phyloP scores from a whole-genome alignment of 2,797 vertebrate species.

The Channa striata region DNA sequence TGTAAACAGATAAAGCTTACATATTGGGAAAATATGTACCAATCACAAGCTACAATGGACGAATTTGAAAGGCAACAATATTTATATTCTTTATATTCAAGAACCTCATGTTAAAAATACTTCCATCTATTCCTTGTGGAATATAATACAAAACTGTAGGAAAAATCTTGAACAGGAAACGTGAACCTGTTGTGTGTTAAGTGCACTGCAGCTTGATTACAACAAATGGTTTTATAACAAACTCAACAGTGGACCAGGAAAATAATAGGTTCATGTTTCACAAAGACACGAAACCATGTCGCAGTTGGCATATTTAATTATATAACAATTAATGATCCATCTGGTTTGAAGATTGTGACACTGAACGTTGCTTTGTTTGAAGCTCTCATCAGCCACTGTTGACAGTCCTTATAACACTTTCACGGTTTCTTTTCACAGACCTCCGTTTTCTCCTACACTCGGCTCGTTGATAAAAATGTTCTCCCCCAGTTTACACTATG shows the following conservation, averaged over 20 bases:
- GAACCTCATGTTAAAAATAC: constrained; percentile 53
- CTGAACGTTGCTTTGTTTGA: constrained; percentile 39
- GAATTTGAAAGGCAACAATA: constrained; percentile 47
- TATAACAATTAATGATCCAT: constrained; percentile 28
- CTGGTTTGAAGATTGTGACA: constrained; percentile 20
- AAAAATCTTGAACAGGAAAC: constrained; percentile 33
- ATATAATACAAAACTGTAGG: constrained; percentile 36
- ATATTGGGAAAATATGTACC: constrained; percentile 74
- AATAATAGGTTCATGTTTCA: constrained; percentile 26
- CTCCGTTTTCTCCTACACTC: constrained; percentile 45
- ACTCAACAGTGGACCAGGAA: constrained; percentile 51
- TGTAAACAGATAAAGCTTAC: constrained; percentile 76
- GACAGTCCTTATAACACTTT: constrained; percentile 77
- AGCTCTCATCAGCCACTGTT: constrained; percentile 37
- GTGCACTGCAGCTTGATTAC: constrained; percentile 70
- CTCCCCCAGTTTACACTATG: constrained; percentile 74
- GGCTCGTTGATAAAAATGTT: constrained; percentile 45
- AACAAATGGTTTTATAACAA: constrained; percentile 56
- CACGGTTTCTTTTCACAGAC: constrained; percentile 75
- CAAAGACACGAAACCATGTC: constrained; percentile 29
- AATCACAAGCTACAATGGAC: constrained; percentile 58
- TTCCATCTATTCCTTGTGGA: constrained; percentile 36
- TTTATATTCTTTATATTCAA: constrained; percentile 39
- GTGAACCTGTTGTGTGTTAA: constrained; percentile 71
- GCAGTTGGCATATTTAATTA: constrained; percentile 29